phyloP scores from a whole-genome alignment of 2,797 vertebrate species.

The Lagocephalus sceleratus region DNA sequence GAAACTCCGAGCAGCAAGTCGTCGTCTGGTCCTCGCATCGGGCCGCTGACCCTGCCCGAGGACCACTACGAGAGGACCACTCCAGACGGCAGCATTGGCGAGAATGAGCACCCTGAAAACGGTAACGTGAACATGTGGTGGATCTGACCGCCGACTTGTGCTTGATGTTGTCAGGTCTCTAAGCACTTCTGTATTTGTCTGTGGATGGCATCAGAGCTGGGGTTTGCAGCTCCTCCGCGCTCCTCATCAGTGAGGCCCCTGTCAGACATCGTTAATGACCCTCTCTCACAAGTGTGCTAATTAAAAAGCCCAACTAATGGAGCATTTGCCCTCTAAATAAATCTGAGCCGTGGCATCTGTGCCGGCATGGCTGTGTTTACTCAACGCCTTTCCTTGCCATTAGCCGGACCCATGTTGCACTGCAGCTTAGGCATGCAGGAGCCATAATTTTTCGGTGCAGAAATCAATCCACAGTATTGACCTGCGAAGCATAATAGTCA shows the following conservation, averaged over 20 bases:
- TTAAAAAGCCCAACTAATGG: constrained; percentile 80
- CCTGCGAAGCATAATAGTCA: constrained; percentile 35
- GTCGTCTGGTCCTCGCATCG: constrained; percentile 94
- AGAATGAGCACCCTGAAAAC: constrained; percentile 97
- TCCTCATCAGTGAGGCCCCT: constrained; percentile 73
- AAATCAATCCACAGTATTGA: constrained; percentile 45
- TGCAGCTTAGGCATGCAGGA: constrained; percentile 47
- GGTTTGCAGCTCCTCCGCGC: constrained; percentile 63
- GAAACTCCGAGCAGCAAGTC: constrained; percentile 99
- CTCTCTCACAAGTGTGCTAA: constrained; percentile 76
- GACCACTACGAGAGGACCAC: constrained; percentile 98
- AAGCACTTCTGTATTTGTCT: neutral
- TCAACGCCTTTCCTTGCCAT: constrained; percentile 40
- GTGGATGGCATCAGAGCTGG: constrained; percentile 24
- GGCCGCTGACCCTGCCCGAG: constrained; percentile 93
- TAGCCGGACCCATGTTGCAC: constrained; percentile 36
- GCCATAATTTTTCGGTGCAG: constrained; percentile 35
- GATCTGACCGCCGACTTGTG: constrained; percentile 18
- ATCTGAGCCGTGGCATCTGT: constrained; percentile 73
- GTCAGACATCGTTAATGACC: constrained; percentile 79
- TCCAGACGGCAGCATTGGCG: constrained; percentile 97
- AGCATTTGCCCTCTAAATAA: constrained; percentile 79
- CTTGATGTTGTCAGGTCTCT: neutral
- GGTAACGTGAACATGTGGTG: constrained; percentile 70
- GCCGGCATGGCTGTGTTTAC: constrained; percentile 67